Conservation (phyloP, 2,888 invertebrate genomes). For the Parochlus steinenii region DNA sequence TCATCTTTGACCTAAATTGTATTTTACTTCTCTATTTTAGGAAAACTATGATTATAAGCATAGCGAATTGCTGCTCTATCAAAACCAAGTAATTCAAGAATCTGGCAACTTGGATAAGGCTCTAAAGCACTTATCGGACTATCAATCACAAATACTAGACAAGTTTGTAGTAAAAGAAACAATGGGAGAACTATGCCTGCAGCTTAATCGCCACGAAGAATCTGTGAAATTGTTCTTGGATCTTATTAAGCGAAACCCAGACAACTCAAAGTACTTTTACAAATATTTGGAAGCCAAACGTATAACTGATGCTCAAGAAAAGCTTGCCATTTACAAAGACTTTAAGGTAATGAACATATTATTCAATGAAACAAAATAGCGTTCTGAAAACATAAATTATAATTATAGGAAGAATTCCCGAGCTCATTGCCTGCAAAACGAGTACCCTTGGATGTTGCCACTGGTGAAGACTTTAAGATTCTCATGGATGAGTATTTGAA, state of each 20-base stretch:
- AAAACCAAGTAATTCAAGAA: slow-evolving; percentile 92
- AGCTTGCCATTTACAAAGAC: slow-evolving; percentile 66
- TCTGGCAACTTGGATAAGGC: slow-evolving; percentile 78
- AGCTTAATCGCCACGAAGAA: slow-evolving; percentile 49
- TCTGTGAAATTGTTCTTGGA: slow-evolving; percentile 71
- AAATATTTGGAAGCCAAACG: slow-evolving; percentile 75
- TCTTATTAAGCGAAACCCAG: slow-evolving; percentile 84
- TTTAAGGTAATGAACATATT: no score
- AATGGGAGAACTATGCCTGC: slow-evolving; percentile 60
- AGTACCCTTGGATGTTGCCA: slow-evolving; percentile 73
- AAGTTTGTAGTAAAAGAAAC: slow-evolving; percentile 85
- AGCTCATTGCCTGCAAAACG: slow-evolving; percentile 78
- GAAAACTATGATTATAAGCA: slow-evolving; percentile 80
- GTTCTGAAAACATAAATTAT: no score
- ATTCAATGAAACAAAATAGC: no score
- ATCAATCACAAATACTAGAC: slow-evolving; percentile 85
- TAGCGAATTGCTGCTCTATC: slow-evolving; percentile 91
- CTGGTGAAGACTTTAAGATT: slow-evolving; percentile 56
- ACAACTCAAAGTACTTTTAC: slow-evolving; percentile 85
- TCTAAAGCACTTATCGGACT: slow-evolving; percentile 70
- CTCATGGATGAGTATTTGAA: slow-evolving; percentile 76
- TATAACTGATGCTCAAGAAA: slow-evolving; percentile 52
- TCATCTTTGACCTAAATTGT: no score
- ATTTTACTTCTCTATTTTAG: no score
- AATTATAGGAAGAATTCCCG: slow-evolving; percentile 57